Evolutionary conservation across 2,888 invertebrate genomes (phyloP), one percentile per base, ranked within the genome.

Genomic region (Pachycephus smyrnensis): DNA sequence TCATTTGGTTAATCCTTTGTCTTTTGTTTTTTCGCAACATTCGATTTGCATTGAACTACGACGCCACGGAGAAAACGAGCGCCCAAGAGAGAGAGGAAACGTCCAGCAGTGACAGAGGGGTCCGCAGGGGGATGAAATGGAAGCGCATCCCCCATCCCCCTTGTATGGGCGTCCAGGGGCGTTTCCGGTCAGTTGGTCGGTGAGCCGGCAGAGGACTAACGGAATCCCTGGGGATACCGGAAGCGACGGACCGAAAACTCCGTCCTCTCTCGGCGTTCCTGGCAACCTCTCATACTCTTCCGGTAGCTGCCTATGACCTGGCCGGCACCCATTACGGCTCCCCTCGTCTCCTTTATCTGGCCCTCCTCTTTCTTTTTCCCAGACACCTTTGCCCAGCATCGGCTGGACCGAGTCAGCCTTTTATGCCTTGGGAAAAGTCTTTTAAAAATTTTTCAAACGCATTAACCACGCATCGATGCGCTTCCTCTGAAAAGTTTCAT

Each of bases 131-230:
- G 68, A 73, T 76, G 73, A 31, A 76, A 69, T 12, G 69, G 36
- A 75, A 76, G 73, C 76, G 71, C 69, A 37, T 68, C 76, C 78
- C 76, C 76, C 68, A 75, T 73, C 77, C 79, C 79, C 74, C 76
- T 35, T 9, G 15, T 37, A 15, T 79, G 73, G 68, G 69, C 79
- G 77, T 79, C 80, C 83, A 82, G 79, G 83, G 80, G 82, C 85
- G 84, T 89, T 89, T 90, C 87, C 87, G 89, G 89, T 88, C 88
- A 88, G 88, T 87, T 88, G 86, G 83, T 80, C 84, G 82, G 84
- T 83, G 86, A 85, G 84, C 85, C 80, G 82, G 82, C 81, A 78
- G 76, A 82, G 82, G 81, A 82, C 82, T 82, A 82, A 81, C 84
- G 82, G 83, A 86, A 86, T 89, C 87, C 85, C 86, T 76, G 77